Evolutionary conservation across 2,113 vertebrate genomes (phyloP), one percentile per base, ranked within the genome.

Genomic region (Cnemophilus loriae): DNA sequence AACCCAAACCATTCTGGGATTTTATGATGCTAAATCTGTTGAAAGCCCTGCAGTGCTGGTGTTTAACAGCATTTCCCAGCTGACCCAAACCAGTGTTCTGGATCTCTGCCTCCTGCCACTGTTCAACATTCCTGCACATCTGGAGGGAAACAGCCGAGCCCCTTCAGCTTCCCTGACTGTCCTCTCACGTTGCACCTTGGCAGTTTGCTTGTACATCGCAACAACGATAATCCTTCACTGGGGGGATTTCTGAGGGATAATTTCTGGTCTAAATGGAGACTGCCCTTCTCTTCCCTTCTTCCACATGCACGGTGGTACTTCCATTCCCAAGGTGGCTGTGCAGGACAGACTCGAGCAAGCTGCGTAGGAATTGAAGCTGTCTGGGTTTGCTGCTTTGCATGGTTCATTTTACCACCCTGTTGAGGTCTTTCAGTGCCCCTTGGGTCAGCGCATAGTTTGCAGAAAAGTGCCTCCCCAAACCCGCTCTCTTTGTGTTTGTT

Each of bases 181-280:
- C 39, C 21, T 60, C 76, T 89, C 10, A 0, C 0, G 0, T 8
- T 76, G 41, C n/a, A n/a, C n/a, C 41, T 65, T 2, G 0, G 13
- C 9, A 19, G 30, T 37, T 22, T 16, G 26, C 35, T 59, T 73
- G n/a, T 73, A 17, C 41, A 33, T 21, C 57, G 41, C 67, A 37
- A 16, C 28, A 55, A 1, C 23, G 32, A 0, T 10, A 49, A 28
- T 33, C 44, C 6, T 3, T 46, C 33, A 6, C 6, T 37, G 41
- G 9, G 4, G 20, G 16, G 5, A 3, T 53, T 78, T 52, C 9
- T 13, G 17, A 27, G 28, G 27, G 56, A 10, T 68, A 9, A 55
- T 69, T 87, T 23, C 37, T 70, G 46, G 2, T 76, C 23, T 79
- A 11, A 59, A 59, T 46, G 7, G 59, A 53, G 33, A 28, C 3